Evolutionary conservation across 2,797 vertebrate species (phyloP).

Genomic region (Serranus cabrilla): DNA sequence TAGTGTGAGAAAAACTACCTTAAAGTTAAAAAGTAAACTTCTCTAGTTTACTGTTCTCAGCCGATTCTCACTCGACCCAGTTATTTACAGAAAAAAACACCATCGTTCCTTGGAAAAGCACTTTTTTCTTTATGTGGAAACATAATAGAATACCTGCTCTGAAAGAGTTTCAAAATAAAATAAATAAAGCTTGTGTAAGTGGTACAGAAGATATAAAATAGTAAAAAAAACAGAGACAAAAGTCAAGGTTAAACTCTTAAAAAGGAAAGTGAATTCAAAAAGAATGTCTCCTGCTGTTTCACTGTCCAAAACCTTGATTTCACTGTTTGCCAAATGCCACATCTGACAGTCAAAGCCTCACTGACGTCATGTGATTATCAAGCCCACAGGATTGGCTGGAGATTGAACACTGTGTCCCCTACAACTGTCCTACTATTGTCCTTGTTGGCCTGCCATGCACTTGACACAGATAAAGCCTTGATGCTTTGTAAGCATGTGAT

Average conservation of each 20-base stretch:
- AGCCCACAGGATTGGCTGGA: conserved; percentile 35
- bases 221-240: neutral
- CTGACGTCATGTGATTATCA: conserved; percentile 52
- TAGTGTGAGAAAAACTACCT: conserved; percentile 16
- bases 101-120: neutral
- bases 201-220: neutral
- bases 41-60: conserved; percentile 56
- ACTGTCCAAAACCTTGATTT: conserved; percentile 42
- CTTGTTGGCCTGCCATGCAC: conserved; percentile 52
- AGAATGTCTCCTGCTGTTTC: conserved; percentile 19
- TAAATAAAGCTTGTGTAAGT: neutral
- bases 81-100: conserved; percentile 1
- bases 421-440: conserved; percentile 51
- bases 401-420: conserved; percentile 34
- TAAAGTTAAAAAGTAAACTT: conserved; percentile 65
- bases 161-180: neutral
- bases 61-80: conserved; percentile 30
- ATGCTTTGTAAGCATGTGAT: conserved; percentile 39
- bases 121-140: neutral
- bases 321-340: conserved; percentile 17
- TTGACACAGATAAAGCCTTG: conserved; percentile 58
- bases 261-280: conserved; percentile 2
- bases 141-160: neutral
- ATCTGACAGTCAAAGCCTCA: conserved; percentile 7
- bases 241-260: neutral